Evolutionary conservation across 2,797 vertebrate genomes (phyloP).

Genomic region (Decapterus maruadsi): DNA sequence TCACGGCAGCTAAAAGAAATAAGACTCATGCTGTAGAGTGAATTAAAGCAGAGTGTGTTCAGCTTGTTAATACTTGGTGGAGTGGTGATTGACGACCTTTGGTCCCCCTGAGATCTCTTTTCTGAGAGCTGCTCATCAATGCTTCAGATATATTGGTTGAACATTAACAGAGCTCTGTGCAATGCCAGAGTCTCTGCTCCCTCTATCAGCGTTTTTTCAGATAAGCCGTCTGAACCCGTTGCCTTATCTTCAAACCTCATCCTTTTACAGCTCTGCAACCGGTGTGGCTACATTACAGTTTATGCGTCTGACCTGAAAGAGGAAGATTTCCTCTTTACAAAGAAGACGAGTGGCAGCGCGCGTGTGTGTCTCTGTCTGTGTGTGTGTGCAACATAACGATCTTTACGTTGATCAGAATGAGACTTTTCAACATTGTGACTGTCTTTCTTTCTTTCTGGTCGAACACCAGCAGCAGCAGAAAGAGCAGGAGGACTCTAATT

Average conservation of each 20-base stretch:
- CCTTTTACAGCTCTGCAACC: constrained; percentile 66
- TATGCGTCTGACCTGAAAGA: constrained; percentile 45
- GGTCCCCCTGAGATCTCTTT: constrained; percentile 49
- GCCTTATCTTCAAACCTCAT: constrained; percentile 75
- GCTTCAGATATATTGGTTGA: constrained; percentile 74
- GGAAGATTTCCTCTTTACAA: constrained; percentile 13
- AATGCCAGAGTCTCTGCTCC: constrained; percentile 68
- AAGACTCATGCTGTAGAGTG: neutral
- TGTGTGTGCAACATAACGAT: neutral
- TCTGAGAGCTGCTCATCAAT: constrained; percentile 72
- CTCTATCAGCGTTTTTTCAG: constrained; percentile 71
- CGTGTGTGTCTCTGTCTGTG: no score
- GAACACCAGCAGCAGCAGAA: neutral
- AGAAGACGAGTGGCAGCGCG: neutral
- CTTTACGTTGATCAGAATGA: neutral
- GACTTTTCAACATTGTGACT: neutral
- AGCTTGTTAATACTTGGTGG: constrained; percentile 21
- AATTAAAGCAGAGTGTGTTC: constrained; percentile 13
- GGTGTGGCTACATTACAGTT: constrained; percentile 61
- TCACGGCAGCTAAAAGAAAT: neutral
- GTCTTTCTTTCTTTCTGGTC: neutral
- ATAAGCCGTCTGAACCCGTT: constrained; percentile 80
- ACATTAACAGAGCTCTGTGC: constrained; percentile 80
- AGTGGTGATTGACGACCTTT: constrained; percentile 56
- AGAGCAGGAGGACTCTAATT: neutral